These are phyloP conservation scores for Nemopilema nomurai DNA, from an alignment of 30 jellyfish, hydroid and myxozoan genomes.

Conservation along the genomic window DNA sequence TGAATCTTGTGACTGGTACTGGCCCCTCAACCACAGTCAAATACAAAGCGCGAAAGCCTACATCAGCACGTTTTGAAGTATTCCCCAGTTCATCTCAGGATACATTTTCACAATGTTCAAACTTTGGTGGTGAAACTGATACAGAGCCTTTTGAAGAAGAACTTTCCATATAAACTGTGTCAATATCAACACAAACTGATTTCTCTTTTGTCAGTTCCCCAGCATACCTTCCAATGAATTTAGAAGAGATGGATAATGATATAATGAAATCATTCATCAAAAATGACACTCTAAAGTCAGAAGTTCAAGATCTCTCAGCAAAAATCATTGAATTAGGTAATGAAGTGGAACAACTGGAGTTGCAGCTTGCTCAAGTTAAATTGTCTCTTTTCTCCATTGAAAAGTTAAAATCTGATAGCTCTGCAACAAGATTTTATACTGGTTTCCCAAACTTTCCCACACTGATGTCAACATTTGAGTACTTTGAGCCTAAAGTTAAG, in stretches of 20 bases:
- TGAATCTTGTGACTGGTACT: too few species aligned
- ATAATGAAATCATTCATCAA: not conserved
- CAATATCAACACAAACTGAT: conserved; percentile 5
- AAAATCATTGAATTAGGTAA: not conserved
- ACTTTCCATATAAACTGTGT: not conserved
- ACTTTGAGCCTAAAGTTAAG: not conserved
- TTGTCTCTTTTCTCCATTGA: not conserved
- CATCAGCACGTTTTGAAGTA: too few species aligned
- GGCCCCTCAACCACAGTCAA: too few species aligned
- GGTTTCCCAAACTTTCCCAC: not conserved
- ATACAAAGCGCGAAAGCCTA: too few species aligned
- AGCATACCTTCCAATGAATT: not conserved
- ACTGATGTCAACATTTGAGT: conserved; percentile 3
- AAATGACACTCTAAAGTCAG: not conserved
- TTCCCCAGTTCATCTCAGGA: too few species aligned
- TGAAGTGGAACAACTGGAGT: not conserved
- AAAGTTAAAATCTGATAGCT: not conserved
- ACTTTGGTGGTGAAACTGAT: too few species aligned
- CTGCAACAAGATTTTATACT: conserved; percentile 4
- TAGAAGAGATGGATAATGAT: not conserved
- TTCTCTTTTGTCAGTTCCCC: conserved; percentile 4
- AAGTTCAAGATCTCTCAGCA: not conserved
- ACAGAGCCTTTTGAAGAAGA: too few species aligned
- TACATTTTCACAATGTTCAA: too few species aligned
- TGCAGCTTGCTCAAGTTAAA: conserved; percentile 1